A percentile compares a stretch with the other conserved stretches of the same genome.
Evolutionary conservation across 2,888 invertebrate species (phyloP).

Genomic region (Andrena dorsata): DNA sequence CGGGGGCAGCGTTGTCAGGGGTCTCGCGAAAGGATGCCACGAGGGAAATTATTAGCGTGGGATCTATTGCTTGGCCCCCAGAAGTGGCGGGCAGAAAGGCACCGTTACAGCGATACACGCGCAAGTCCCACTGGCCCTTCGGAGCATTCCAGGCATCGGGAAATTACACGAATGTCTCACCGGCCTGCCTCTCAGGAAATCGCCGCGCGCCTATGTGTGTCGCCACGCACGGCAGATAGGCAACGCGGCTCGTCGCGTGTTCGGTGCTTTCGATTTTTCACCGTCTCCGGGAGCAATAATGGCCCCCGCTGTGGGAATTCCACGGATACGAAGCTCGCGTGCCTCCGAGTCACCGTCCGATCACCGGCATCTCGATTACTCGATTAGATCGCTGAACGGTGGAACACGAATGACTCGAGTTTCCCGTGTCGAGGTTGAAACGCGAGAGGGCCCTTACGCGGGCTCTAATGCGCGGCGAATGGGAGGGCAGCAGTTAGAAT

Average conservation of each 20-base stretch:
- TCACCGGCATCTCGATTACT: slow-evolving; percentile 15
- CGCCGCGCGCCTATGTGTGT: slow-evolving; percentile 6
- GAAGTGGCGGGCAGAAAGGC: slow-evolving; percentile 70
- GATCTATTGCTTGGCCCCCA: slow-evolving; percentile 73
- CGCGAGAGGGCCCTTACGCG: background rate
- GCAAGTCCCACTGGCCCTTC: slow-evolving; percentile 73
- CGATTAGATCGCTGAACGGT: slow-evolving; percentile 12
- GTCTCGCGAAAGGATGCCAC: slow-evolving; percentile 69
- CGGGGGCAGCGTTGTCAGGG: slow-evolving; percentile 62
- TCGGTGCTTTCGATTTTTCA: slow-evolving; percentile 35
- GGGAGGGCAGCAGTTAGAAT: slow-evolving; percentile 5
- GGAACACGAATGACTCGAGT: slow-evolving; percentile 3
- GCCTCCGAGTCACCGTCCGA: slow-evolving; percentile 3
- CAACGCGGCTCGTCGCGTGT: slow-evolving; percentile 10
- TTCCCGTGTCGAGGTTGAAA: slow-evolving; percentile 1
- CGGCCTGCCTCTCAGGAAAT: slow-evolving; percentile 51
- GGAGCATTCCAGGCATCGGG: slow-evolving; percentile 77
- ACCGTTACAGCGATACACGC: slow-evolving; percentile 78
- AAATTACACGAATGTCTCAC: slow-evolving; percentile 81
- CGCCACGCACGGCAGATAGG: slow-evolving; percentile 6
- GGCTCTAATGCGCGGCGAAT: slow-evolving; percentile 19
- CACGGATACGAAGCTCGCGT: background rate
- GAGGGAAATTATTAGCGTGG: slow-evolving; percentile 81
- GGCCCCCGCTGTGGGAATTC: slow-evolving; percentile 9
- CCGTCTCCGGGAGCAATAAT: slow-evolving; percentile 4